Conservation (phyloP, 1,140 invertebrate species). For the Panagrolaimus sp. region DNA sequence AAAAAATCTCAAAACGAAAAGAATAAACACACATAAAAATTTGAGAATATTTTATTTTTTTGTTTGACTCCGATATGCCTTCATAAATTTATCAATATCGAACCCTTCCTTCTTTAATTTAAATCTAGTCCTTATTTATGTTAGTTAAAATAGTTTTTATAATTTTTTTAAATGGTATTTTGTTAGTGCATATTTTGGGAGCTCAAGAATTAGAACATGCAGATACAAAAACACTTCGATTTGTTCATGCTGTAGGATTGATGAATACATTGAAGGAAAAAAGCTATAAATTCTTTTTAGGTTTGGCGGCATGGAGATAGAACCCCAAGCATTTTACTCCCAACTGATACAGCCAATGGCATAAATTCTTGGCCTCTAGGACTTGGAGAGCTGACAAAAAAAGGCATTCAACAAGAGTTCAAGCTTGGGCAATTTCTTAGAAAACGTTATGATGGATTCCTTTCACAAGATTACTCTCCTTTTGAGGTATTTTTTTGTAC, state of each 20-base stretch:
- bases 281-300: slow-evolving; percentile 27
- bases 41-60: too few species aligned
- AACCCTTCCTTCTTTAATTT: not conserved
- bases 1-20: too few species aligned
- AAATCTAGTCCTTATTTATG: slow-evolving; percentile 7
- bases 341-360: slow-evolving; percentile 26
- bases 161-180: not conserved
- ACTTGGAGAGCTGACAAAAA: slow-evolving; percentile 50
- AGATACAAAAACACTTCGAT: not conserved
- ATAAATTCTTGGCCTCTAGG: slow-evolving; percentile 46
- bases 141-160: too few species aligned
- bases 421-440: slow-evolving; percentile 47
- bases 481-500: slow-evolving; percentile 32
- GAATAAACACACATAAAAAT: too few species aligned
- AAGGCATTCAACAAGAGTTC: slow-evolving; percentile 50
- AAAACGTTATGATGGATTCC: slow-evolving; percentile 48
- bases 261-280: not conserved
- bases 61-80: not conserved
- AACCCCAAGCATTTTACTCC: slow-evolving; percentile 43
- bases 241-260: slow-evolving; percentile 16
- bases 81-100: not conserved
- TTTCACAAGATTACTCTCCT: slow-evolving; percentile 46
- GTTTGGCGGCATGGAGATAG: slow-evolving; percentile 57
- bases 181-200: too few species aligned
- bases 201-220: not conserved